Conservation (phyloP, 2,888 invertebrate genomes). For the Pandemis heparana region DNA sequence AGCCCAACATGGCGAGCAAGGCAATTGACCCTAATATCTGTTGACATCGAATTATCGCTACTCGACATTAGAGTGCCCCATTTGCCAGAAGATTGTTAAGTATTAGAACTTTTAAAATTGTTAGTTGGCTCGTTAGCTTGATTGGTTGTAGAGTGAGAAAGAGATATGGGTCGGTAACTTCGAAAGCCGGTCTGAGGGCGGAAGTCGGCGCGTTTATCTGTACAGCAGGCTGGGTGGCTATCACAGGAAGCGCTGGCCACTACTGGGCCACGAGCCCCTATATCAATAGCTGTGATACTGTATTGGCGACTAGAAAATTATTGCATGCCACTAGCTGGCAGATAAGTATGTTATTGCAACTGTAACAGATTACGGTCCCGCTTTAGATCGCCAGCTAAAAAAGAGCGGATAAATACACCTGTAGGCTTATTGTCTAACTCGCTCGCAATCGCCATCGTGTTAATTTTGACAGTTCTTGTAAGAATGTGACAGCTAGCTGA, state of each 20-base stretch:
- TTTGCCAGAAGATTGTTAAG: slow-evolving; percentile 29
- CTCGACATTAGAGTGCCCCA: slow-evolving; percentile 46
- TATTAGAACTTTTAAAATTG: slow-evolving; percentile 34
- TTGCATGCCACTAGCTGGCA: slow-evolving; percentile 48
- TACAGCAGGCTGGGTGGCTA: slow-evolving; percentile 52
- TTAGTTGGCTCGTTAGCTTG: slow-evolving; percentile 28
- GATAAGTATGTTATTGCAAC: slow-evolving; percentile 55
- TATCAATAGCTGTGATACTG: slow-evolving; percentile 38
- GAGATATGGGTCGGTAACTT: slow-evolving; percentile 18
- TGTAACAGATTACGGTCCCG: slow-evolving; percentile 44
- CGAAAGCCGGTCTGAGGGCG: slow-evolving; percentile 41
- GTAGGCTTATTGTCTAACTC: no score
- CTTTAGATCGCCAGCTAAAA: slow-evolving; percentile 22
- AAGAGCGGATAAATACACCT: background rate
- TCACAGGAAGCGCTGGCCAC: slow-evolving; percentile 73
- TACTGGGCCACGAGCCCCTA: slow-evolving; percentile 56
- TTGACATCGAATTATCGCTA: slow-evolving; percentile 68
- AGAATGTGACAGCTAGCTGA: no score
- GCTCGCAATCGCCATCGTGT: no score
- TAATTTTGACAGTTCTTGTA: no score
- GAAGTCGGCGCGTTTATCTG: slow-evolving; percentile 64
- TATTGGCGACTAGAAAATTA: slow-evolving; percentile 31
- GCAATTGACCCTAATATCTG: slow-evolving; percentile 77
- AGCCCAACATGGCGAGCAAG: slow-evolving; percentile 64
- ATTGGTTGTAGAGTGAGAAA: slow-evolving; percentile 41